Evolutionary conservation across 1,140 invertebrate genomes (phyloP).

Genomic region (Ceratosolen fusciceps): DNA sequence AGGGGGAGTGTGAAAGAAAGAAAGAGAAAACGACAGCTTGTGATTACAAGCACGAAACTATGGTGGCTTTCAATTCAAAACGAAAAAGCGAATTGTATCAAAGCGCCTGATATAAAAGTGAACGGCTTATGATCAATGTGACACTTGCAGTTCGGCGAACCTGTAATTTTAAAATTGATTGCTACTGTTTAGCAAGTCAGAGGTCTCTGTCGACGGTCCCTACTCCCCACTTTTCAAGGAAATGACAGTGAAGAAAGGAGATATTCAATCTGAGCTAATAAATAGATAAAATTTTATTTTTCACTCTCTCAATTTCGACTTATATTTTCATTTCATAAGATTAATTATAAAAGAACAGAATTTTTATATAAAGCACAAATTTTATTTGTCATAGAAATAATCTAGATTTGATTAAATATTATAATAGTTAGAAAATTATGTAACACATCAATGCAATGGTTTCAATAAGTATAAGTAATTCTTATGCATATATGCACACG

Average conservation of each 20-base stretch:
- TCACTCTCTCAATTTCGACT: neutral
- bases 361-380: neutral
- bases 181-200: neutral
- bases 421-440: neutral
- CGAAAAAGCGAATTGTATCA: conserved; percentile 24
- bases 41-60: conserved; percentile 26
- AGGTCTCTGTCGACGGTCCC: neutral
- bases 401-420: neutral
- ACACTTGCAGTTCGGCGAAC: neutral
- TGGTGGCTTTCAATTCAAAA: neutral
- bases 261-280: neutral
- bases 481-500: neutral
- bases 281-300: neutral
- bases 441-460: neutral
- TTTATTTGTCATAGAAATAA: neutral
- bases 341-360: neutral
- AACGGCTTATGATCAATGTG: conserved; percentile 5
- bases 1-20: neutral
- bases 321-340: neutral
- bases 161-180: conserved; percentile 13
- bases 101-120: conserved; percentile 10
- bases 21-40: neutral
- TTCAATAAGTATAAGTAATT: neutral
- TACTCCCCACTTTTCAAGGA: neutral
- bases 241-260: neutral